Base-by-base conservation (phyloP, 2,888 invertebrate genomes). In the Oasisia sp. region DNA sequence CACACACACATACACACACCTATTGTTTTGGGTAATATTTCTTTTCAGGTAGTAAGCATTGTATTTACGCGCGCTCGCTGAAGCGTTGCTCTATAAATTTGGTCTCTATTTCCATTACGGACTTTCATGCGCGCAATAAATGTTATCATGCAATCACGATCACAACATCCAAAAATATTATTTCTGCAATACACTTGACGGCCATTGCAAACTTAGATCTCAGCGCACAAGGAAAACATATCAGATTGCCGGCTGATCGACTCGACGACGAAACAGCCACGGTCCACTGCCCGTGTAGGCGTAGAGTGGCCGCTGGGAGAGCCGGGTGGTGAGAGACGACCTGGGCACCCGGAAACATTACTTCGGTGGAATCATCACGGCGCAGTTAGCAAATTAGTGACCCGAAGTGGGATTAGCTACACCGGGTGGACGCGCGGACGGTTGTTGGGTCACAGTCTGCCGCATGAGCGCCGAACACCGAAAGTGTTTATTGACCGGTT, bases 381-480 rank as follows among this genome's bases (percentile, higher is more conserved):
- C 74, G 74, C 74, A 74, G 19, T 74, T 74, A 74, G 74, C 74
- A 74, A 74, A 27, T 74, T 74, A 74, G 74, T 74, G 74, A 74
- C 74, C 74, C n/a, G 74, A 27, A 27, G 74, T 74, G 7, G 74
- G 74, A 74, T 74, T 74, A n/a, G 74, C 74, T 27, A 27, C 74
- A 27, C 27, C 74, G 74, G 74, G 74, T 3, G 14, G 74, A 74
- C 27, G 7, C 74, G 74, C 74, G 27, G 74, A 19, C 74, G 74
- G 27, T 74, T 74, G 27, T 27, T 27, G 27, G 50, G 5, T 50
- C 9, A 14, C 50, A 50, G 50, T 27, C 7, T n/a, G 74, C 27
- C 74, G 74, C 74, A 74, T 74, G 27, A 74, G 74, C 7, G 27
- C 19, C 19, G 74, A 27, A 27, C n/a, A 27, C 27, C 27, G 74